Base-by-base conservation (phyloP, 1,140 invertebrate genomes). In the Neomicropteryx cornuta region DNA sequence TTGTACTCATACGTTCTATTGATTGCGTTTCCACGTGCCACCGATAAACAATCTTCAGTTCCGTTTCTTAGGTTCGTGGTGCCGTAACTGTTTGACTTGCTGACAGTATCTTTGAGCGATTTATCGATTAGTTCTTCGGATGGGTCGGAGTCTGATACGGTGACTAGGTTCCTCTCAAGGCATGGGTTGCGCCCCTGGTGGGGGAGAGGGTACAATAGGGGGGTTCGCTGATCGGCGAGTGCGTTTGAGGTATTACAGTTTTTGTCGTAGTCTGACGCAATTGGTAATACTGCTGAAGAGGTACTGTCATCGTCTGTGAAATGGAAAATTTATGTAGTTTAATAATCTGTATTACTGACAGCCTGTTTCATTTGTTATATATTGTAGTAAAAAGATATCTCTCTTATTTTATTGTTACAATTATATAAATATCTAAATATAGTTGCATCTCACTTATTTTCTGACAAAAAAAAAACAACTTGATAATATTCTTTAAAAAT, bases 141-240 rank as follows among this genome's bases (percentile, higher is more conserved):
- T 8, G 62, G 71, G 47, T 73, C 65, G 2, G 71, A 51, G 11
- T 55, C 51, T 34, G 48, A 51, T 40, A 51, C 66, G 17, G 68
- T 71, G 48, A 83, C 76, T 5, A 87, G 68, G 65, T 95, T 95
- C 2, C 89, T 67, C 54, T 92, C 87, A 49, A 88, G 72, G 47
- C 86, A 92, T 1, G 87, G 85, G 70, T 95, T 94, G 8, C 88
- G 66, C 3, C 88, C 89, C 55, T 92, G 87, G 58, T 89, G 80
- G 1, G 86, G 84, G 47, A 87, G 85, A 18, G 87, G 48, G 47
- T 57, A 62, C 0, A 62, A 43, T 1, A 62, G 53, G 11, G 59
- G 60, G 0, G 59, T 58, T 11, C 52, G 54, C 36, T 57, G 55
- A 48, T 62, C 60, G 48, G 53, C 51, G 36, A 48, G 49, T 18